A percentile compares a stretch with the other conserved stretches of the same genome.
phyloP scores from a whole-genome alignment of 2,797 vertebrate genomes.

The Malacoraja senta region DNA sequence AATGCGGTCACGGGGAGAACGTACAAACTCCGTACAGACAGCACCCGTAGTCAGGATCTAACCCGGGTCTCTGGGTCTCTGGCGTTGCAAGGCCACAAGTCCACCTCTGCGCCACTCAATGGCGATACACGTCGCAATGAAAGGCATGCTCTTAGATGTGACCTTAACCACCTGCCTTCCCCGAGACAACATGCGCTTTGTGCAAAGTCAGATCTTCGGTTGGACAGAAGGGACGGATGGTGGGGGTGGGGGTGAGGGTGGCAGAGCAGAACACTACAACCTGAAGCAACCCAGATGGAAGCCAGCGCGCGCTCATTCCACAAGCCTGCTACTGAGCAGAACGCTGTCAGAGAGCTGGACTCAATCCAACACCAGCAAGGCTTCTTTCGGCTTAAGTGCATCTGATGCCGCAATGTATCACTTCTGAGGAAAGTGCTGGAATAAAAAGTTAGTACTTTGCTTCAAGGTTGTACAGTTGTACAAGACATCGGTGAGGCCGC shows the following conservation, averaged over 20 bases:
- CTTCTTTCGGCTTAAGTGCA: background rate
- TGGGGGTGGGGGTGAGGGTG: background rate
- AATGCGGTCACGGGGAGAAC: too few relatives aligned
- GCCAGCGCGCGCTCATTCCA: background rate
- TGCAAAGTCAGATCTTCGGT: background rate
- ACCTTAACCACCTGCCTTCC: background rate
- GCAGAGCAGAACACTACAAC: background rate
- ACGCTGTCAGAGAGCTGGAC: background rate
- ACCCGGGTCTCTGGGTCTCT: too few relatives aligned
- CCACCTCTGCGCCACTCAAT: too few relatives aligned
- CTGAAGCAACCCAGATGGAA: background rate
- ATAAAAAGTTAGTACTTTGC: background rate
- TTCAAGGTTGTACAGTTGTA: too few relatives aligned
- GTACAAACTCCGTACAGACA: too few relatives aligned
- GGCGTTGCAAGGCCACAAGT: too few relatives aligned
- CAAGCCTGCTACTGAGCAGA: background rate
- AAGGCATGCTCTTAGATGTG: too few relatives aligned
- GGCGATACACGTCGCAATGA: background rate
- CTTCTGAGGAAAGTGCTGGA: background rate
- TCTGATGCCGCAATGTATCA: background rate
- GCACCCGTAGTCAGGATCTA: too few relatives aligned
- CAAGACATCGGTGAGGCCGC: too few relatives aligned
- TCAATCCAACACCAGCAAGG: background rate
- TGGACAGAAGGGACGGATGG: background rate
- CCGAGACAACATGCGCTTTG: background rate